Evolutionary conservation across 2,113 vertebrate genomes (phyloP).

Genomic region (Tringa solitaria): DNA sequence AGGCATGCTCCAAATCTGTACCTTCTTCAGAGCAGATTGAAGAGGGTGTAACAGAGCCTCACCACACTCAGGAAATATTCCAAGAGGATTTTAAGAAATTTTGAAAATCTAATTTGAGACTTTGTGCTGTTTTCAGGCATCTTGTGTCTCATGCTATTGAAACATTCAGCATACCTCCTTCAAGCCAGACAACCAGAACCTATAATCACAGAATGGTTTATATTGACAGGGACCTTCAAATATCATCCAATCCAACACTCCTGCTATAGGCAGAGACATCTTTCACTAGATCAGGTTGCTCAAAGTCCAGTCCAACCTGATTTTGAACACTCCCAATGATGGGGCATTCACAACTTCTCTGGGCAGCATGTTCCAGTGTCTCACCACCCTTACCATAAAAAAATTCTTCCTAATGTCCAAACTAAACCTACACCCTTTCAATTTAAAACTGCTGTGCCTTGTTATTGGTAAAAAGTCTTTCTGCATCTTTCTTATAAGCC

Average conservation of each 20-base stretch:
- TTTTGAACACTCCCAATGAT: background rate
- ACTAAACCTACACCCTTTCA: background rate
- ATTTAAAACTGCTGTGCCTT: background rate
- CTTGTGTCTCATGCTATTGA: background rate
- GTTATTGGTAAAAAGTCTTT: background rate
- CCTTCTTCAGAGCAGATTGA: background rate
- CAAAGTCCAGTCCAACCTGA: background rate
- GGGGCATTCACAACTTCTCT: background rate
- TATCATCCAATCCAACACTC: background rate
- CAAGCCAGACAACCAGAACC: background rate
- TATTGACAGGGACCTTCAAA: background rate
- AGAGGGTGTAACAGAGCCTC: background rate
- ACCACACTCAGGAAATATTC: background rate
- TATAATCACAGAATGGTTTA: background rate
- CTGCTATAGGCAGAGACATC: background rate
- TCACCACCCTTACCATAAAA: background rate
- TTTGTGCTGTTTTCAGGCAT: background rate
- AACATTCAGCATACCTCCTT: background rate
- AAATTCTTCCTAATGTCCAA: background rate
- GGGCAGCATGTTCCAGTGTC: background rate
- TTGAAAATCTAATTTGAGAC: background rate
- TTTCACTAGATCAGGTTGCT: background rate
- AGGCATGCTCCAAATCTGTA: background rate
- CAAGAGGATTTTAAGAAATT: conserved; percentile 10
- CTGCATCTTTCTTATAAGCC: background rate